phyloP scores from a whole-genome alignment of 92 coral and sea anemone genomes.

The Desmophyllum pertusum region DNA sequence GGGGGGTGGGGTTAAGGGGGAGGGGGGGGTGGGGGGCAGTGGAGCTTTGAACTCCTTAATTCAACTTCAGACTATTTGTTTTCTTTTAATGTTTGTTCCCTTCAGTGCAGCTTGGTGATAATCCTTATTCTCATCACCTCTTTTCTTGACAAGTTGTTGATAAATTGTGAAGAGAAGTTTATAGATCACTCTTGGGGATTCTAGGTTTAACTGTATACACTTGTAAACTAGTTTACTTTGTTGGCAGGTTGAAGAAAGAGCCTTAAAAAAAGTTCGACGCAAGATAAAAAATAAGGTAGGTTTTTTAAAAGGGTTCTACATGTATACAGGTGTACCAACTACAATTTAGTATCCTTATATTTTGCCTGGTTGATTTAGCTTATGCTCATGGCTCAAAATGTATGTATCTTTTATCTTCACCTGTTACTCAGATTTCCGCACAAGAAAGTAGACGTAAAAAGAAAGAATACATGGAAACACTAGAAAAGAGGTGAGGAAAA shows the following conservation, averaged over 20 bases:
- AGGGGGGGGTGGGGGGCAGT: no score
- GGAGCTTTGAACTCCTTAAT: no score
- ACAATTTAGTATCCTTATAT: not conserved
- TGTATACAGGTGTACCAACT: no score
- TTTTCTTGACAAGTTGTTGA: no score
- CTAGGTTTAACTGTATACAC: not conserved
- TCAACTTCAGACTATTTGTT: no score
- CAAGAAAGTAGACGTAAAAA: conserved; percentile 99
- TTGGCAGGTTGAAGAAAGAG: conserved; percentile 94
- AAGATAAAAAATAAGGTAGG: conserved; percentile 97
- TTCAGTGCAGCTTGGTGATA: no score
- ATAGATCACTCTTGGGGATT: no score
- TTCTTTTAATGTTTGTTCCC: no score
- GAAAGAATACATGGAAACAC: conserved; percentile 99
- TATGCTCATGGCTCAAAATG: not conserved
- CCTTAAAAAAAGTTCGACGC: conserved; percentile 96
- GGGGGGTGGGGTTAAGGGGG: no score
- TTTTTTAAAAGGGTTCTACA: no score
- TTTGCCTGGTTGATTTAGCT: not conserved
- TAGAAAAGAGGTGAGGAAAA: conserved; percentile 87
- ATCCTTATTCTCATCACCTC: not conserved
- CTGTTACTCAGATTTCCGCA: conserved; percentile 83
- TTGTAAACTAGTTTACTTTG: not conserved
- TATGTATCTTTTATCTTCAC: no score
- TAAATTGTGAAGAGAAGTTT: no score